A percentile compares a stretch with the other conserved stretches of the same genome.
Conservation (phyloP, 2,888 invertebrate genomes). For the Strigamia transsilvanica region DNA sequence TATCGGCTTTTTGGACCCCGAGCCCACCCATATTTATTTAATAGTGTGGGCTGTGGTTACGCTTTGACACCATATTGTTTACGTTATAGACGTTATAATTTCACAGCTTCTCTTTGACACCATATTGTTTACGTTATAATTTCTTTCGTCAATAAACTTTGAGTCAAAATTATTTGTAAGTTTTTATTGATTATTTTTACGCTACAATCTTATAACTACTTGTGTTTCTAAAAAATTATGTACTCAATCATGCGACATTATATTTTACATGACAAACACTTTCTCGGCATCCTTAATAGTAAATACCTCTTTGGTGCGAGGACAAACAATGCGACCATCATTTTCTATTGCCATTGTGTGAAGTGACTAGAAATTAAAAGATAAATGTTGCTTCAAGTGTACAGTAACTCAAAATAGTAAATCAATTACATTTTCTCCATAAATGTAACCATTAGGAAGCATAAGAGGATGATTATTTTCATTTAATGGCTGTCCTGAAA, state of each 20-base stretch:
- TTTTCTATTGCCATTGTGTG: conserved; percentile 89
- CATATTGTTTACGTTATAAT: too few species aligned
- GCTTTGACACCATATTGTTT: too few species aligned
- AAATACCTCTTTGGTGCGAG: conserved; percentile 91
- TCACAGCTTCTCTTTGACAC: too few species aligned
- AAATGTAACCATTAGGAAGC: conserved; percentile 98
- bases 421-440: conserved; percentile 80
- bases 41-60: too few species aligned
- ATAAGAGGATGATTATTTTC: conserved; percentile 98
- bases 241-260: background rate
- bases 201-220: background rate
- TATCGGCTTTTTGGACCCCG: too few species aligned
- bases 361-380: conserved; percentile 76
- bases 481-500: conserved; percentile 90
- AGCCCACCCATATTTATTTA: too few species aligned
- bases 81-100: too few species aligned
- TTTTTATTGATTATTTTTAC: background rate
- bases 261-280: conserved; percentile 91
- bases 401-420: background rate
- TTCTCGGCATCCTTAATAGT: conserved; percentile 92
- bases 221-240: background rate
- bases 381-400: background rate
- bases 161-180: background rate
- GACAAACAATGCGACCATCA: conserved; percentile 90
- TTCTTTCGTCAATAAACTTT: background rate